These are phyloP conservation scores for Dasyurus viverrinus DNA, from an alignment of 2,113 vertebrate genomes.

Conservation along the genomic window DNA sequence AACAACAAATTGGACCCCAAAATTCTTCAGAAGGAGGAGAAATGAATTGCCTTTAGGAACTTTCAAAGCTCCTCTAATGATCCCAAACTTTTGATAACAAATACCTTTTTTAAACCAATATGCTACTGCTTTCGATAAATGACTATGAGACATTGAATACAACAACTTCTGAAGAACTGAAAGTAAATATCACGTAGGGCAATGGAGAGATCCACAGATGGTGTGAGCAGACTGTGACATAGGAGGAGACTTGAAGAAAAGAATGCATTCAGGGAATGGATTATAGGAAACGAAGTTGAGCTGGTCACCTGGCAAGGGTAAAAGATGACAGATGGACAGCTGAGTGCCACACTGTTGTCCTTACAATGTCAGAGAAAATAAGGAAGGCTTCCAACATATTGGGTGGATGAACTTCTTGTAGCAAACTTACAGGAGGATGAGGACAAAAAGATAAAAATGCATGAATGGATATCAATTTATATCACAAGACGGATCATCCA, in stretches of 20 bases:
- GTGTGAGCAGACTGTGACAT: not conserved
- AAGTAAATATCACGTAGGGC: not conserved
- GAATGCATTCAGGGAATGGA: not conserved
- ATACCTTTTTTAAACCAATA: not conserved
- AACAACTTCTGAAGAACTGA: not conserved
- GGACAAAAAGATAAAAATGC: not conserved
- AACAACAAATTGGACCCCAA: not conserved
- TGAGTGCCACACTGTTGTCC: not conserved
- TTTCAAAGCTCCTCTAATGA: not conserved
- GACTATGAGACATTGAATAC: not conserved
- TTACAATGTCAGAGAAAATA: not conserved
- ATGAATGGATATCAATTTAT: not conserved
- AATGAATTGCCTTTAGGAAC: not conserved
- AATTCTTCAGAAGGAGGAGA: not conserved
- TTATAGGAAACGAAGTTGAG: not conserved
- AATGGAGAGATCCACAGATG: not conserved
- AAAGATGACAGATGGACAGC: not conserved
- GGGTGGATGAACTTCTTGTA: not conserved
- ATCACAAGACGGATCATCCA: not conserved
- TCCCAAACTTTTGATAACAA: not conserved
- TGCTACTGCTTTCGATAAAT: not conserved
- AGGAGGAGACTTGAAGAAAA: not conserved
- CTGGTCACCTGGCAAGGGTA: not conserved
- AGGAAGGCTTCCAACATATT: not conserved
- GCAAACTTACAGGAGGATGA: not conserved